Evolutionary conservation across 2,797 vertebrate genomes (phyloP), one percentile per base, ranked within the genome.

Genomic region (Choloepus didactylus): DNA sequence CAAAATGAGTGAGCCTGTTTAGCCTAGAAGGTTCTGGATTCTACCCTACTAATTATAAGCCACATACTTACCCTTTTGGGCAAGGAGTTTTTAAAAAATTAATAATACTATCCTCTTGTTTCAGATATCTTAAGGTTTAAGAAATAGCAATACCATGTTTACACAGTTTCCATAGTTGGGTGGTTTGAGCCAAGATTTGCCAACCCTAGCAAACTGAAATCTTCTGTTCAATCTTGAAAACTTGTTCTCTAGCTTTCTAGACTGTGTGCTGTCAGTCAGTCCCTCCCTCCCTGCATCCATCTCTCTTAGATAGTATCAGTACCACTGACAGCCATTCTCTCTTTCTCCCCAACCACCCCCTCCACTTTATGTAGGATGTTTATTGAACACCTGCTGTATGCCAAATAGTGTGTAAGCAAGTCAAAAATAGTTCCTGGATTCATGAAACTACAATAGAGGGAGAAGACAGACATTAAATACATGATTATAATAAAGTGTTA

Each of bases 401-500:
- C 25, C 64, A 72, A 83, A 90, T 31, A 44, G 38, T 64, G 4
- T 2, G 8, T 9, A 72, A 93, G 76, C 69, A 72, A 89, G 23
- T 51, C 70, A 96, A 70, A 31, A 54, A 44, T 16, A 69, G 29
- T 51, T 76, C 81, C 86, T 60, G 62, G 86, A 38, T 73, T 85
- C n/a, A 2, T 59, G 79, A 69, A 73, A 56, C 21, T 82, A 54
- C 29, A 29, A 60, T 46, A 0, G 7, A 91, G 60, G 72, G n/a
- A 79, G 25, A 75, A 93, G 64, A 49, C 27, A 56, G 66, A 29
- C 64, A 83, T 41, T 69, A 92, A 76, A 70, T 54, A 80, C 54
- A 46, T 66, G 76, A 89, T 89, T 94, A 70, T n/a, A 62, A 73
- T 83, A 56, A 95, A 87, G 23, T 72, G 23, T 64, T 67, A 80